These are phyloP conservation scores for Drosophila ananassae DNA, from an alignment of 1,140 invertebrate genomes.

Conservation along the genomic window DNA sequence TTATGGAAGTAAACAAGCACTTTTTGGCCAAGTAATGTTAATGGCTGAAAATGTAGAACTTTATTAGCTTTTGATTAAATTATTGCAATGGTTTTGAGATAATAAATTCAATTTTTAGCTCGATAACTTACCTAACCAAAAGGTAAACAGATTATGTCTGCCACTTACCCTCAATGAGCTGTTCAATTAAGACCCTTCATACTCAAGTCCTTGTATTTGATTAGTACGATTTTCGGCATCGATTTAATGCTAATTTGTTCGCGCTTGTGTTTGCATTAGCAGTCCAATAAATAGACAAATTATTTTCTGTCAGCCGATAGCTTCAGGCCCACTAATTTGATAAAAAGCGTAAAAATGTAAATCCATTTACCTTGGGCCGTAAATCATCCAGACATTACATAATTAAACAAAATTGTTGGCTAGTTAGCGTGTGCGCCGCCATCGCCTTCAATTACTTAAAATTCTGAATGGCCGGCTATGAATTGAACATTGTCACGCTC, in stretches of 20 bases:
- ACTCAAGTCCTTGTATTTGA: neutral
- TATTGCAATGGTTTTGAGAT: neutral
- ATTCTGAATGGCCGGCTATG: conserved; percentile 74
- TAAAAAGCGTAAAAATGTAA: conserved; percentile 74
- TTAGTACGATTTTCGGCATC: neutral
- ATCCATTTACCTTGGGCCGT: conserved; percentile 53
- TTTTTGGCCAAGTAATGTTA: conserved; percentile 10
- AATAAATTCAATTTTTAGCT: neutral
- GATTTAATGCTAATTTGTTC: neutral
- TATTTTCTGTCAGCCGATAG: conserved; percentile 1
- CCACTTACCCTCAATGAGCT: neutral
- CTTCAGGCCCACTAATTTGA: conserved; percentile 52
- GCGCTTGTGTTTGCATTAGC: neutral
- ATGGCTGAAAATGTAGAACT: neutral
- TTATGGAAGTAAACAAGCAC: conserved; percentile 11
- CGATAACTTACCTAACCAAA: neutral
- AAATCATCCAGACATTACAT: conserved; percentile 72
- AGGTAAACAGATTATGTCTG: neutral
- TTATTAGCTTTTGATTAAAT: neutral
- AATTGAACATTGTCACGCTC: conserved; percentile 80
- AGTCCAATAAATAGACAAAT: neutral
- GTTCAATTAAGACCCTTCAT: neutral
- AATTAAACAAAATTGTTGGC: conserved; percentile 67
- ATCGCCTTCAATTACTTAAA: conserved; percentile 76
- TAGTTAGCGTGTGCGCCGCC: conserved; percentile 61